These are phyloP conservation scores for Habroteleia sp. DNA, from an alignment of 2,888 invertebrate genomes.

Conservation along the genomic window DNA sequence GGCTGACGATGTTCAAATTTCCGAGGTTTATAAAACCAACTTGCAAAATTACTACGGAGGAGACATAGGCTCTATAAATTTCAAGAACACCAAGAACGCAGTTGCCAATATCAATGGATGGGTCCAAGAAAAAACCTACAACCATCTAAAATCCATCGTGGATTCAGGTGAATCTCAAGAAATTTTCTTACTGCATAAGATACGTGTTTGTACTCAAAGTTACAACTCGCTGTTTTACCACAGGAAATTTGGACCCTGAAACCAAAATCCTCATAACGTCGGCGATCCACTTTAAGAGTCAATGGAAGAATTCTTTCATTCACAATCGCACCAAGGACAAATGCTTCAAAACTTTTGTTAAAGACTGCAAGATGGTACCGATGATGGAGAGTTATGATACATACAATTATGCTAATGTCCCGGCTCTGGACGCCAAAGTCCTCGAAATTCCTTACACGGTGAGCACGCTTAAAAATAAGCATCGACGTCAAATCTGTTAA, in stretches of 20 bases:
- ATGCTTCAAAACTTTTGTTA: slow-evolving; percentile 85
- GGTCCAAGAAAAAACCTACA: slow-evolving; percentile 83
- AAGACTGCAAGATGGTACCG: slow-evolving; percentile 84
- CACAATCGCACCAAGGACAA: slow-evolving; percentile 81
- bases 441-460: slow-evolving; percentile 89
- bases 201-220: not conserved
- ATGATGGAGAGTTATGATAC: slow-evolving; percentile 87
- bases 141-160: slow-evolving; percentile 83
- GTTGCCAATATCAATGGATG: slow-evolving; percentile 84
- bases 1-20: slow-evolving; percentile 62
- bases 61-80: slow-evolving; percentile 82
- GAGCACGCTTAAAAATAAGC: slow-evolving; percentile 75
- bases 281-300: slow-evolving; percentile 90
- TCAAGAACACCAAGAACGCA: slow-evolving; percentile 80
- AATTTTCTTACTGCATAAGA: not conserved
- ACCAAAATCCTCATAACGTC: slow-evolving; percentile 88
- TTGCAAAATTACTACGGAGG: slow-evolving; percentile 82
- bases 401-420: slow-evolving; percentile 84
- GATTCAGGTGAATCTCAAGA: slow-evolving; percentile 80
- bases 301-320: slow-evolving; percentile 87
- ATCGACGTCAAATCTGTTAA: no score
- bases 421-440: slow-evolving; percentile 85
- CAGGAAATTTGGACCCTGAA: slow-evolving; percentile 82
- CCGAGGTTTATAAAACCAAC: slow-evolving; percentile 80
- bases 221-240: slow-evolving; percentile 29